Evolutionary conservation across 2,113 vertebrate species (phyloP), one percentile per base, ranked within the genome.

Genomic region (Gasterosteus nipponicus): DNA sequence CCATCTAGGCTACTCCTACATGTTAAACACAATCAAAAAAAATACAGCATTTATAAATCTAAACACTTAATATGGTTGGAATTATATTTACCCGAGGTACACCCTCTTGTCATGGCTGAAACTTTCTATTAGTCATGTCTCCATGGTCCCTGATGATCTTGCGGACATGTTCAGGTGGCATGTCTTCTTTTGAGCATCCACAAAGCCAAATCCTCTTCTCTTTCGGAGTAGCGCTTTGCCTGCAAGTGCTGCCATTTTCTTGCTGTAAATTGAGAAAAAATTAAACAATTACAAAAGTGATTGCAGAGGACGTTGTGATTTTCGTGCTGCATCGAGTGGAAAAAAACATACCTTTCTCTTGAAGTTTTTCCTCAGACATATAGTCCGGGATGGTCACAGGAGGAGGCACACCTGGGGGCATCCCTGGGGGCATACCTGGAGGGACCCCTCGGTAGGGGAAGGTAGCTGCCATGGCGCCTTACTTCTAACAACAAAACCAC

Each of bases 101-200:
- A 99, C 98, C 2, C 98, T 95, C 80, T 99, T 99, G 94, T 99
- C 98, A 63, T 99, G 98, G 0, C 98, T n/a, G 97, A 85, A 99
- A 99, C 69, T 99, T 99, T 78, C 98, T 95, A 73, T 99, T 99
- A 77, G 98, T 99, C 98, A 99, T 99, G 86, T 99, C 98, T 4
- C 98, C 98, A 39, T 99, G 98, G 87, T 99, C 98, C 66, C 98
- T 95, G 88, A 99, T 99, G 81, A 99, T 99, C 80, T 99, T 99
- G 1, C 98, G 95, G 16, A 99, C 98, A 14, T 99, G 98, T 68
- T 99, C 98, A 5, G 98, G 98, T 0, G 98, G 98, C 98, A 99
- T 99, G 86, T 99, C 98, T 88, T 99, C 98, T 86, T 99, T 93
- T 99, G 98, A 26, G 98, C 96, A 82, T 99, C 98, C 92, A 99